These are phyloP conservation scores for Lamellibrachia luymesi DNA, from an alignment of 1,140 invertebrate species.

Conservation along the genomic window DNA sequence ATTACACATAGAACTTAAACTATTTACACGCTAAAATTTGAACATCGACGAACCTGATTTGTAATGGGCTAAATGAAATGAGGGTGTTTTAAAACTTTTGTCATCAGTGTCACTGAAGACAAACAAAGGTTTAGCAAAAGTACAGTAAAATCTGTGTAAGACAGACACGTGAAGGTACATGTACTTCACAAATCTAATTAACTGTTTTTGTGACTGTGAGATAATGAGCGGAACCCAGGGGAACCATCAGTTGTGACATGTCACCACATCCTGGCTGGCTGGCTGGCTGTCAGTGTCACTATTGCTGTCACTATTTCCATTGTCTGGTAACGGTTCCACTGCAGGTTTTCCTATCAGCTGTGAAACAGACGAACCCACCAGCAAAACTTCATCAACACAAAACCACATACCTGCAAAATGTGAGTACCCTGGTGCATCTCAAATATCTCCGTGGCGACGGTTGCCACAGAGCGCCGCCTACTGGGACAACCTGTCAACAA, in stretches of 20 bases:
- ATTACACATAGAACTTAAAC: too few species aligned
- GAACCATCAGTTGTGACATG: neutral
- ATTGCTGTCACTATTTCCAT: neutral
- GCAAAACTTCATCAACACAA: neutral
- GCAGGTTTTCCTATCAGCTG: neutral
- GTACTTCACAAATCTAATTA: too few species aligned
- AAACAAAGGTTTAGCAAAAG: too few species aligned
- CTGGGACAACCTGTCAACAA: conserved; percentile 71
- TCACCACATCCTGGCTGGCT: neutral
- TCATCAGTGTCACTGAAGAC: too few species aligned
- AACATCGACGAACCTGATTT: too few species aligned
- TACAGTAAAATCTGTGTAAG: too few species aligned
- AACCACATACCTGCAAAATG: conserved; percentile 80
- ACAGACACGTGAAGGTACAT: too few species aligned
- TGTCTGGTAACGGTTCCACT: neutral
- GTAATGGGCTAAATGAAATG: too few species aligned
- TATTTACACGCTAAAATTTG: too few species aligned
- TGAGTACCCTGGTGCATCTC: conserved; percentile 96
- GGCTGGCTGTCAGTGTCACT: neutral
- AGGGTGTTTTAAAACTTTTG: too few species aligned
- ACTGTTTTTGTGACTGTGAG: too few species aligned
- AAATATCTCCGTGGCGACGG: conserved; percentile 80
- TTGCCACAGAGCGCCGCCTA: conserved; percentile 58
- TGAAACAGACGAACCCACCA: neutral
- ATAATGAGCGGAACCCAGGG: too few species aligned